Evolutionary conservation across 2,888 invertebrate species (phyloP).

Genomic region (Dryomyza anilis): DNA sequence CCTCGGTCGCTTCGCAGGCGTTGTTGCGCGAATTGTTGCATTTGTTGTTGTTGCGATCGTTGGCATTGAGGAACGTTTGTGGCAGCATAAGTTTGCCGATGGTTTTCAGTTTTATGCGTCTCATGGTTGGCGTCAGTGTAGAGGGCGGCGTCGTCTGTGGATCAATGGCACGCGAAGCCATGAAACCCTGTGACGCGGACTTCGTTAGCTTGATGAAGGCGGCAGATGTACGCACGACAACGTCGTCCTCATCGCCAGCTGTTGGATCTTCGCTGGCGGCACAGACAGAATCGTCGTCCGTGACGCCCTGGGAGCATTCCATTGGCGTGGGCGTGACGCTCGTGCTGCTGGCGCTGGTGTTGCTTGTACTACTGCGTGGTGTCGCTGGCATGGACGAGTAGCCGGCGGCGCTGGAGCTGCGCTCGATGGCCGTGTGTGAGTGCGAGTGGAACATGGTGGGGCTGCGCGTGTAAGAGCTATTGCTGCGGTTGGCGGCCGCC

Average conservation of each 20-base stretch:
- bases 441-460: conserved; percentile 32
- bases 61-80: conserved; percentile 48
- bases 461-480: conserved; percentile 40
- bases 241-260: not conserved
- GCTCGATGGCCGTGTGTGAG: conserved; percentile 40
- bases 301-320: conserved; percentile 36
- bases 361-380: conserved; percentile 43
- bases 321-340: conserved; percentile 50
- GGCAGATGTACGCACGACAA: conserved; percentile 3
- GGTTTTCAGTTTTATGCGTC: conserved; percentile 48
- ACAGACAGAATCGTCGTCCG: not conserved
- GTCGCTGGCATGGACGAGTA: conserved; percentile 34
- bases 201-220: conserved; percentile 27
- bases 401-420: conserved; percentile 38
- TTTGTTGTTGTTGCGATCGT: conserved; percentile 45
- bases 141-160: conserved; percentile 29
- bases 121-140: conserved; percentile 37
- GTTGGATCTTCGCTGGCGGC: not conserved
- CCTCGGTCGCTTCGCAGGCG: not conserved
- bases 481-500: conserved; percentile 32
- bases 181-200: conserved; percentile 28
- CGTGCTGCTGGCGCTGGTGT: conserved; percentile 43
- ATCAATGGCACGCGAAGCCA: conserved; percentile 4
- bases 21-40: conserved; percentile 24
- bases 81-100: conserved; percentile 57